Conservation (phyloP, 1,140 invertebrate genomes). For the Drosophila serrata region DNA sequence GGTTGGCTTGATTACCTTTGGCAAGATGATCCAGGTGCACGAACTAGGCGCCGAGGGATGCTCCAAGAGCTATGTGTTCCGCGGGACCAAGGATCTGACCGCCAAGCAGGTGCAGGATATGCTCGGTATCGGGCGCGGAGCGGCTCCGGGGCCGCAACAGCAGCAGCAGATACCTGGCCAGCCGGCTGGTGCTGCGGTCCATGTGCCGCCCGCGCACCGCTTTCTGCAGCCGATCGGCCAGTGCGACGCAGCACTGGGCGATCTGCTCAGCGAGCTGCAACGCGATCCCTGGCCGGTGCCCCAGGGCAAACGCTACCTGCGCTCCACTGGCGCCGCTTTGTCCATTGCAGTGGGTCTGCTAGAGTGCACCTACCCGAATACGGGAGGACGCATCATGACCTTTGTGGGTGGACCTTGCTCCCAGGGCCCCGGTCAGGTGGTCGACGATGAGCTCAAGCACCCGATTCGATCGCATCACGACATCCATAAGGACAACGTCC, state of each 20-base stretch:
- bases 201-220: slow-evolving; percentile 90
- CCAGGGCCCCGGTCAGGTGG: slow-evolving; percentile 98
- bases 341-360: slow-evolving; percentile 98
- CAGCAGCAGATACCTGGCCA: slow-evolving; percentile 87
- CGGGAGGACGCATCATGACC: slow-evolving; percentile 98
- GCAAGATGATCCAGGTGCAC: slow-evolving; percentile 97
- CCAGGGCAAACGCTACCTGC: slow-evolving; percentile 96
- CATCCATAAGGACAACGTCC: slow-evolving; percentile 99
- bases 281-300: slow-evolving; percentile 98
- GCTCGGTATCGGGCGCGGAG: slow-evolving; percentile 93
- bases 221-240: slow-evolving; percentile 98
- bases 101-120: slow-evolving; percentile 99
- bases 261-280: slow-evolving; percentile 97
- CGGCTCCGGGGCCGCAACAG: slow-evolving; percentile 79
- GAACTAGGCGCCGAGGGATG: slow-evolving; percentile 95
- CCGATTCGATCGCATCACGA: slow-evolving; percentile 99
- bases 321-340: slow-evolving; percentile 98
- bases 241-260: slow-evolving; percentile 98
- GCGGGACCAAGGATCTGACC: slow-evolving; percentile 98
- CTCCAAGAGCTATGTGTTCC: slow-evolving; percentile 99
- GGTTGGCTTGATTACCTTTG: slow-evolving; percentile 98
- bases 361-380: slow-evolving; percentile 98
- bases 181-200: slow-evolving; percentile 68
- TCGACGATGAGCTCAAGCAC: slow-evolving; percentile 99
- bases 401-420: slow-evolving; percentile 99